Percentiles rank a stretch among this genome's conserved stretches.
Evolutionary conservation across 37 sponge, comb jelly and placozoan genomes (phyloP).

Genomic region (Axinella damicornis): DNA sequence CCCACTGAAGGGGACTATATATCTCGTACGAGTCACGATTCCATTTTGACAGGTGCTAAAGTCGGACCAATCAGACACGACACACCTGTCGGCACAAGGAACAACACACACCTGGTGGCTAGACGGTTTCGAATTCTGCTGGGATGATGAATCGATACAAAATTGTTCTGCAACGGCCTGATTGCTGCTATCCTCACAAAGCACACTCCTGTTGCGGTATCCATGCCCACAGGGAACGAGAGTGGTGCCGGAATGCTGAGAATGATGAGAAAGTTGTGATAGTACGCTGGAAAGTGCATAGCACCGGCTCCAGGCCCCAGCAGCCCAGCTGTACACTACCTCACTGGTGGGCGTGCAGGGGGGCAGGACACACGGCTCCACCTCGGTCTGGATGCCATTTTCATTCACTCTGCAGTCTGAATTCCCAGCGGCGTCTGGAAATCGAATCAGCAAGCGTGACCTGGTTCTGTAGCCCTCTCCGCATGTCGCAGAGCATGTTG

Average conservation of each 20-base stretch:
- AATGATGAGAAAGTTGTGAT: constrained; percentile 3
- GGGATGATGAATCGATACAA: neutral
- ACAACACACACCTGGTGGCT: neutral
- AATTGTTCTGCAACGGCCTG: neutral
- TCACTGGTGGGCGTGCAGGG: neutral
- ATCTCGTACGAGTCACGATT: constrained; percentile 4
- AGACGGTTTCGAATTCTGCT: neutral
- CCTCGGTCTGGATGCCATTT: constrained; percentile 12
- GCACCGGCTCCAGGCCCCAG: constrained; percentile 13
- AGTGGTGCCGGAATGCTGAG: neutral
- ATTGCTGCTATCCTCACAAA: neutral
- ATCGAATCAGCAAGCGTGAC: constrained; percentile 20
- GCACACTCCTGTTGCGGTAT: constrained; percentile 14
- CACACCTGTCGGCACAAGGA: constrained; percentile 1
- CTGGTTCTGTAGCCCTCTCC: neutral
- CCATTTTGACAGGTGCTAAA: neutral
- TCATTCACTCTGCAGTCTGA: neutral
- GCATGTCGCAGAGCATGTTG: constrained; percentile 4
- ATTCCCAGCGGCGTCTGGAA: neutral
- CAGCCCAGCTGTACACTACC: neutral
- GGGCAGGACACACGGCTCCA: neutral
- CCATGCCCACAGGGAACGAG: constrained; percentile 37
- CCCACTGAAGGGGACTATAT: neutral
- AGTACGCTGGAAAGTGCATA: neutral
- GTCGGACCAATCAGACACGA: constrained; percentile 42